Evolutionary conservation across 2,888 invertebrate species (phyloP), one percentile per base, ranked within the genome.

Genomic region (Xanthia icteritia): DNA sequence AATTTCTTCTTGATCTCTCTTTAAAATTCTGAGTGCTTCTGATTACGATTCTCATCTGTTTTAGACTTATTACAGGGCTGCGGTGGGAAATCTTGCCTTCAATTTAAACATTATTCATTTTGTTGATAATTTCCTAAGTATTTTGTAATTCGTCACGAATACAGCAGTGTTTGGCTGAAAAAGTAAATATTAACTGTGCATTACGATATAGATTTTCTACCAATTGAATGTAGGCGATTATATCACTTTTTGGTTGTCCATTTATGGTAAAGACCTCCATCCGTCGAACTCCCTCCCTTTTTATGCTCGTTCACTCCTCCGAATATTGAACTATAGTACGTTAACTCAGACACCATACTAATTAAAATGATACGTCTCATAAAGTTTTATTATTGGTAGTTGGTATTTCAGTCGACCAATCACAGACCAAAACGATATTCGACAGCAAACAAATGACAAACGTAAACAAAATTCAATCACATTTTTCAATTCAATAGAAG

Each of bases 391-490:
- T 23, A 58, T 45, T 63, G 56, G 1, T 5, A 17, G n/a, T 51
- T 27, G 15, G 17, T 36, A 31, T 63, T 73, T 36, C 11, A 58
- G 27, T 51, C 39, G 2, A 66, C 58, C 51, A 76, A 61, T 54
- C 51, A n/a, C 39, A 42, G 31, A 31, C 61, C 1, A 20, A 45
- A 69, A 45, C n/a, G 9, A 61, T 5, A 66, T 60, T 31, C n/a
- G 3, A 15, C 27, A 11, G 48, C 2, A 79, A 69, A 77, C 17
- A 48, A n/a, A n/a, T 42, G 39, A n/a, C 15, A n/a, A 54, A 27
- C 60, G 2, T 17, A 45, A 81, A 77, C 54, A 83, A 64, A 77
- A 77, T 72, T 56, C 67, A 76, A 70, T 68, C 36, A 71, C 56
- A 66, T 31, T 77, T 82, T 58, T 64, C 48, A 77, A 64, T 77